A percentile compares a stretch with the other conserved stretches of the same genome.
phyloP scores from a whole-genome alignment of 2,888 invertebrate genomes.

The Sturmia bella region DNA sequence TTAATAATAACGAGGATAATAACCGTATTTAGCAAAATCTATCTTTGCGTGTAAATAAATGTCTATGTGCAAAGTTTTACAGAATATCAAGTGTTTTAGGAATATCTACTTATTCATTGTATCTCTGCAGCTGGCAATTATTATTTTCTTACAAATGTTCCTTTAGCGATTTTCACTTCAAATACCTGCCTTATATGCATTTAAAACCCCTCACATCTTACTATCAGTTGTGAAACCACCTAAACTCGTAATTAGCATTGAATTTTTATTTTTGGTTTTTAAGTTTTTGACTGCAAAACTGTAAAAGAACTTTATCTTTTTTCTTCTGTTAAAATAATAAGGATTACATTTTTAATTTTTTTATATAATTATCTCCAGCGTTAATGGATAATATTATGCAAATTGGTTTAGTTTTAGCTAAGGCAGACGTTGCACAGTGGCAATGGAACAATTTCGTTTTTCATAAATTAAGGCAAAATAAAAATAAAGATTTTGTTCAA shows the following conservation, averaged over 20 bases:
- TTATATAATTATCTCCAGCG: constrained; percentile 8
- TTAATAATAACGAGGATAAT: constrained; percentile 62
- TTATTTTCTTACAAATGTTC: constrained; percentile 25
- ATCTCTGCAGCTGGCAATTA: neutral
- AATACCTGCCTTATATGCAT: neutral
- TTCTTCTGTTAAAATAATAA: neutral
- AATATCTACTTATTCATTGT: constrained; percentile 45
- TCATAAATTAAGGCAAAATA: too few relatives aligned
- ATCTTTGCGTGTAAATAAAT: neutral
- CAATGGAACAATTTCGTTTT: too few relatives aligned
- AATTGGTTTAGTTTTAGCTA: constrained; percentile 19
- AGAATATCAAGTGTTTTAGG: constrained; percentile 41
- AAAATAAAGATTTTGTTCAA: too few relatives aligned
- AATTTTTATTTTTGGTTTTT: constrained; percentile 18
- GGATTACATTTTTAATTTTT: neutral
- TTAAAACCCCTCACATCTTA: neutral
- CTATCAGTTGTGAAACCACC: neutral
- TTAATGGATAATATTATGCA: constrained; percentile 46
- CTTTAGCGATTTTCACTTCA: constrained; percentile 36
- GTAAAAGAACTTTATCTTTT: neutral
- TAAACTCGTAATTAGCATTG: constrained; percentile 29
- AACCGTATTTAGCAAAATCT: constrained; percentile 44
- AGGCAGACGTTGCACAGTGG: neutral
- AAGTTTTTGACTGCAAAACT: constrained; percentile 23
- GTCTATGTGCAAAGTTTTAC: neutral